phyloP scores from a whole-genome alignment of 2,888 invertebrate species.

The Microctonus hyperodae region DNA sequence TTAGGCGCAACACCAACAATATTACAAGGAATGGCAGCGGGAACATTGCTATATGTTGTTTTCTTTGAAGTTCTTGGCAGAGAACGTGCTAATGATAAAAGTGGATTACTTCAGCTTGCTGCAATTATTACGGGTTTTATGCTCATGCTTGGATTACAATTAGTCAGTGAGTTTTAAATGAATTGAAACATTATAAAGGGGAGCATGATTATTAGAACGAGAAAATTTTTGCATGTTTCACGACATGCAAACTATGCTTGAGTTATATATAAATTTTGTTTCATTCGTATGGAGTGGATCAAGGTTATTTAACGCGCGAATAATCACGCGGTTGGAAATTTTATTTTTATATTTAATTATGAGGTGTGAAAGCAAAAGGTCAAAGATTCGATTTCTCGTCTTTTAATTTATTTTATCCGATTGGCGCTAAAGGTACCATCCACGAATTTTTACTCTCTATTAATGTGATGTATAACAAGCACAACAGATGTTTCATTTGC shows the following conservation, averaged over 20 bases:
- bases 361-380: constrained; percentile 15
- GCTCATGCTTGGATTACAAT: constrained; percentile 67
- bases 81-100: constrained; percentile 69
- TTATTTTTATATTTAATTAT: neutral
- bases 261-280: neutral
- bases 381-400: constrained; percentile 17
- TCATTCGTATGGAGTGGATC: neutral
- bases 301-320: constrained; percentile 5
- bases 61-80: constrained; percentile 83
- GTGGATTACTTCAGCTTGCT: constrained; percentile 67
- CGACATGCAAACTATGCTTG: neutral
- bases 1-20: constrained; percentile 65
- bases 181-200: neutral
- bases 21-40: constrained; percentile 78
- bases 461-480: neutral
- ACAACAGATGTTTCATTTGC: neutral
- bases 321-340: neutral
- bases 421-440: constrained; percentile 38
- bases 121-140: constrained; percentile 68
- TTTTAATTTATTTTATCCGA: constrained; percentile 26
- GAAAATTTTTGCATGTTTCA: neutral
- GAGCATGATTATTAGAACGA: neutral
- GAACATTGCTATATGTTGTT: constrained; percentile 81
- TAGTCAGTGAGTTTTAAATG: constrained; percentile 54
- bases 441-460: constrained; percentile 32